phyloP scores from a whole-genome alignment of 2,113 vertebrate species.

The Centrocercus urophasianus region DNA sequence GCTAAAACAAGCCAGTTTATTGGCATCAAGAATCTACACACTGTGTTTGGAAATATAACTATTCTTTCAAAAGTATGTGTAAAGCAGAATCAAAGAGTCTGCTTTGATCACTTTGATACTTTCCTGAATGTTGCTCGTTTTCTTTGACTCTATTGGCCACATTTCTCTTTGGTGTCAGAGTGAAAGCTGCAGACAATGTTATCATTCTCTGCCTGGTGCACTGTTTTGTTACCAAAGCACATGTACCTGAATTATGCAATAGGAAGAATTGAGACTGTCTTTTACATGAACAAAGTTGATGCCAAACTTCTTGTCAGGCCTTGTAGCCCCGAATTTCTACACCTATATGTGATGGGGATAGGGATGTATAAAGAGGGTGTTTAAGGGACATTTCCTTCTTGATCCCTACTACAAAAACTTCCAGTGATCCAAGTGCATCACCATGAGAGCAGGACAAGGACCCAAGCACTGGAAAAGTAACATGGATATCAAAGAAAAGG shows the following conservation, averaged over 20 bases:
- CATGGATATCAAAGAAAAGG: neutral
- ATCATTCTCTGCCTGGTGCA: accelerated
- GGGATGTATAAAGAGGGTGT: accelerated
- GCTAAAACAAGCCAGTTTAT: neutral
- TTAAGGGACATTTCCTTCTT: neutral
- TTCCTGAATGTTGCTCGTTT: neutral
- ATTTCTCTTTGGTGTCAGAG: constrained; percentile 47
- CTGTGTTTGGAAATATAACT: neutral
- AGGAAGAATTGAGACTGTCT: constrained; percentile 24
- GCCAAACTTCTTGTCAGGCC: constrained; percentile 9
- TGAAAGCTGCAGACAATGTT: constrained; percentile 30
- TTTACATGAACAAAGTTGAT: constrained; percentile 25
- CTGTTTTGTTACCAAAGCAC: constrained; percentile 36
- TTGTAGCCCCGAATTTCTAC: neutral
- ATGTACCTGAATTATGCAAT: constrained; percentile 50
- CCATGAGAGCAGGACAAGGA: neutral
- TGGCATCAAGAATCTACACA: neutral
- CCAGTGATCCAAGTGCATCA: neutral
- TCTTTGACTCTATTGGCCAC: constrained; percentile 22
- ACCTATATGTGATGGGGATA: neutral
- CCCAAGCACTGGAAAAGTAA: neutral
- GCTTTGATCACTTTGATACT: constrained; percentile 58
- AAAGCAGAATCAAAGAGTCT: constrained; percentile 43
- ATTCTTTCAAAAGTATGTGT: constrained; percentile 30
- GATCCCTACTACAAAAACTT: neutral